phyloP scores from a whole-genome alignment of 2,888 invertebrate species.

The Cataglyphis altisquamis region DNA sequence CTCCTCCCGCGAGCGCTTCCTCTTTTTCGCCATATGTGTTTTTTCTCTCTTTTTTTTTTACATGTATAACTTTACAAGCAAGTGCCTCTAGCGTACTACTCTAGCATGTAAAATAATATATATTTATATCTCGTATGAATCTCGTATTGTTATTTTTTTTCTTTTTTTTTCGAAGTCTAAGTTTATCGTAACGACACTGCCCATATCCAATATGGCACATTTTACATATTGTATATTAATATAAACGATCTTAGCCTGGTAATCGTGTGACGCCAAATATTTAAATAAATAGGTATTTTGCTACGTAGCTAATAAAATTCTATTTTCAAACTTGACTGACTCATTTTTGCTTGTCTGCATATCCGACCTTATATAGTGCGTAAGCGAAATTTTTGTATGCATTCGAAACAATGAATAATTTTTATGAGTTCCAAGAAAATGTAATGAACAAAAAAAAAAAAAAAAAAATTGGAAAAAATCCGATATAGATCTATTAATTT shows the following conservation, averaged over 20 bases:
- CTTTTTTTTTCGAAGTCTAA: slow-evolving; percentile 74
- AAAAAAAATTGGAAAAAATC: neutral
- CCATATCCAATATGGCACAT: slow-evolving; percentile 83
- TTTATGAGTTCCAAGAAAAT: neutral
- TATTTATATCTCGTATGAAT: slow-evolving; percentile 80
- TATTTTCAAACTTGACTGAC: slow-evolving; percentile 76
- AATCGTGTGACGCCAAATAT: slow-evolving; percentile 85
- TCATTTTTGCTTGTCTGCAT: slow-evolving; percentile 26
- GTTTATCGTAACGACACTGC: slow-evolving; percentile 83
- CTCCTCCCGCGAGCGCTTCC: slow-evolving; percentile 55
- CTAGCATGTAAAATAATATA: slow-evolving; percentile 83
- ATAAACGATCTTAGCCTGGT: slow-evolving; percentile 82
- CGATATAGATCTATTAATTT: slow-evolving; percentile 19
- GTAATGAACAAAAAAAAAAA: neutral
- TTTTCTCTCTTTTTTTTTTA: slow-evolving; percentile 43
- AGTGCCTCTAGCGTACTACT: slow-evolving; percentile 78
- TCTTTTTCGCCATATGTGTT: slow-evolving; percentile 63
- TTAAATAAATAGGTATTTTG: slow-evolving; percentile 85
- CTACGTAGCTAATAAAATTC: slow-evolving; percentile 85
- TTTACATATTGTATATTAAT: slow-evolving; percentile 85
- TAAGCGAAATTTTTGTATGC: neutral
- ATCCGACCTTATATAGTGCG: neutral
- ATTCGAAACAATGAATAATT: neutral
- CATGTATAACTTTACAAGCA: slow-evolving; percentile 77
- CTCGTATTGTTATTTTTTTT: slow-evolving; percentile 70